These are phyloP conservation scores for Acleris sparsana DNA, from an alignment of 2,888 invertebrate species.

Conservation along the genomic window DNA sequence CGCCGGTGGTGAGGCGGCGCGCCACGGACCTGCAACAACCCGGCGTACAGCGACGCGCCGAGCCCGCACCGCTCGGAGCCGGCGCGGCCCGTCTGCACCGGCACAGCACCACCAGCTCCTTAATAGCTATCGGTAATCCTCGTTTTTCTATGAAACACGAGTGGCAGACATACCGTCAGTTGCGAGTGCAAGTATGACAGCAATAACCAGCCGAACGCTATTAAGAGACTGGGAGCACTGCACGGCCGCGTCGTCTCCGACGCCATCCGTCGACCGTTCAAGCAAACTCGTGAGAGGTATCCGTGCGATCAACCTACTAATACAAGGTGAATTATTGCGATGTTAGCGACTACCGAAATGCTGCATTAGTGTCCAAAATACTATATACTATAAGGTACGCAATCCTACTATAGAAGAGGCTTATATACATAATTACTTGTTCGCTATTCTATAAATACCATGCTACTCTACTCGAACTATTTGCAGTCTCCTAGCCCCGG, in stretches of 20 bases:
- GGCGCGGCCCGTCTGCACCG: background rate
- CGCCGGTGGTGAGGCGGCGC: conserved; percentile 92
- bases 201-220: no score
- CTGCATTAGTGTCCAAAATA: conserved; percentile 25
- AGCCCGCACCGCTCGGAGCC: no score
- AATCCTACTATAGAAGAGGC: conserved; percentile 14
- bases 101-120: no score
- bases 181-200: no score
- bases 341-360: conserved; percentile 25
- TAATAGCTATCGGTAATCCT: no score
- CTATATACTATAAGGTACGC: conserved; percentile 21
- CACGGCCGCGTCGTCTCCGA: background rate
- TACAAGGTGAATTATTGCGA: conserved; percentile 26
- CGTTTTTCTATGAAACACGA: no score
- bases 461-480: conserved; percentile 35
- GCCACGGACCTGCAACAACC: conserved; percentile 90
- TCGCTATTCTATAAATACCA: conserved; percentile 27
- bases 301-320: conserved; percentile 34
- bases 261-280: conserved; percentile 1
- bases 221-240: no score
- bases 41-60: background rate
- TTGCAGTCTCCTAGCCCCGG: conserved; percentile 37
- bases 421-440: conserved; percentile 17
- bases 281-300: conserved; percentile 30
- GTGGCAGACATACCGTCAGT: no score